phyloP scores from a whole-genome alignment of 2,113 vertebrate genomes.

The Poeciliopsis prolifica region DNA sequence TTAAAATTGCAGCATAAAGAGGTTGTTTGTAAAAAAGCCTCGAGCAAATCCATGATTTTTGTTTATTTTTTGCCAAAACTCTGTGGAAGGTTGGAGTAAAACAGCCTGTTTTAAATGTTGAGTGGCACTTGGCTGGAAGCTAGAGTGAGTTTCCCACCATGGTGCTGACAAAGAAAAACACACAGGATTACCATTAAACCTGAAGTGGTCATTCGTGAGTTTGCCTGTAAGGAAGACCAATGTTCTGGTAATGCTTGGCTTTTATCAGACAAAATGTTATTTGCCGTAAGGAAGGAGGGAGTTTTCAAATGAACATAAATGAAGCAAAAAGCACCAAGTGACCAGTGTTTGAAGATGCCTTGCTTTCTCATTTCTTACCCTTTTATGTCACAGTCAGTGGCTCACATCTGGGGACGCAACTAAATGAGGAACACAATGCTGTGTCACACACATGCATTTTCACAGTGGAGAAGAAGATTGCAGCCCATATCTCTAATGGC shows the following conservation, averaged over 20 bases:
- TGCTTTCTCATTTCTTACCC: background rate
- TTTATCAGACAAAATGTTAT: conserved; percentile 9
- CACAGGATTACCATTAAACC: conserved; percentile 21
- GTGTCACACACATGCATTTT: background rate
- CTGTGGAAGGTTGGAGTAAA: background rate
- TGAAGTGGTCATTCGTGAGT: conserved; percentile 24
- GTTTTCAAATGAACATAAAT: conserved; percentile 15
- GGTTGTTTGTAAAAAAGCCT: conserved; percentile 12
- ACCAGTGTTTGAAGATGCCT: conserved; percentile 44
- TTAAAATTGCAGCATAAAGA: conserved; percentile 14
- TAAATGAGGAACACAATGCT: conserved; percentile 1
- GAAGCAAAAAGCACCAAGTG: conserved; percentile 10
- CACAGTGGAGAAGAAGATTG: conserved; percentile 1
- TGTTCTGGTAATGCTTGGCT: background rate
- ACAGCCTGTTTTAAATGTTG: conserved; percentile 18
- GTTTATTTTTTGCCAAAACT: conserved; percentile 23
- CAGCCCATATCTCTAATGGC: conserved; percentile 8
- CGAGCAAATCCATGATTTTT: background rate
- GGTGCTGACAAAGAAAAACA: conserved; percentile 19
- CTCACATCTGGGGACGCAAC: conserved; percentile 26
- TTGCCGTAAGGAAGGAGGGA: background rate
- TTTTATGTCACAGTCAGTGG: conserved; percentile 48
- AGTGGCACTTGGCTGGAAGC: conserved; percentile 15
- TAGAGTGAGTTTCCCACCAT: conserved; percentile 22
- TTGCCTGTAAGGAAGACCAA: conserved; percentile 7